Conservation (phyloP, 2,888 invertebrate genomes). For the Plebejus melissa region DNA sequence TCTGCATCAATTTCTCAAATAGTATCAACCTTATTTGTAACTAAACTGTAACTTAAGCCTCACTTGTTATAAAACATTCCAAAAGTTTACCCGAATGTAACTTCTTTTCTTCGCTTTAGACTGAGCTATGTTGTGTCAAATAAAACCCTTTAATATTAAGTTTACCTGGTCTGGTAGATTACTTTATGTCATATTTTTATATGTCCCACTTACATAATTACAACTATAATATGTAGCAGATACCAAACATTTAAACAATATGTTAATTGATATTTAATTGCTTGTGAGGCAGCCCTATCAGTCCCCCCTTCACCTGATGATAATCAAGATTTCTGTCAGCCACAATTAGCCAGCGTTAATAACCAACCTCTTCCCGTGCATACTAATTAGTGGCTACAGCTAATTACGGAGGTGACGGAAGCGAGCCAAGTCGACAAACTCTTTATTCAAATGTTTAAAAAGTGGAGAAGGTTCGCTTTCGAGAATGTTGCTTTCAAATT, state of each 20-base stretch:
- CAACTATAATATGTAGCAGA: not conserved
- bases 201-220: no score
- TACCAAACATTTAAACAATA: not conserved
- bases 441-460: not conserved
- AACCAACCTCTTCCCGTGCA: slow-evolving; percentile 26
- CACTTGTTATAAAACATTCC: no score
- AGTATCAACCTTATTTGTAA: no score
- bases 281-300: not conserved
- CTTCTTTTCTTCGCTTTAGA: not conserved
- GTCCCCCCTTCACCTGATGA: slow-evolving; percentile 22
- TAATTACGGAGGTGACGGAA: slow-evolving; percentile 23
- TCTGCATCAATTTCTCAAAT: no score
- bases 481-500: not conserved
- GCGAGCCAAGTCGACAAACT: not conserved
- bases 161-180: not conserved
- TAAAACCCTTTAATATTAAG: not conserved
- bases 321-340: slow-evolving; percentile 28
- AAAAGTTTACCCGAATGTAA: no score
- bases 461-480: not conserved
- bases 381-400: slow-evolving; percentile 25
- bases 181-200: no score
- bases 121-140: not conserved
- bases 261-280: not conserved
- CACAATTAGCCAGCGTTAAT: slow-evolving; percentile 27
- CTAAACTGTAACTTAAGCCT: no score